Conservation (phyloP, 2,113 vertebrate species). For the Balaeniceps rex region DNA sequence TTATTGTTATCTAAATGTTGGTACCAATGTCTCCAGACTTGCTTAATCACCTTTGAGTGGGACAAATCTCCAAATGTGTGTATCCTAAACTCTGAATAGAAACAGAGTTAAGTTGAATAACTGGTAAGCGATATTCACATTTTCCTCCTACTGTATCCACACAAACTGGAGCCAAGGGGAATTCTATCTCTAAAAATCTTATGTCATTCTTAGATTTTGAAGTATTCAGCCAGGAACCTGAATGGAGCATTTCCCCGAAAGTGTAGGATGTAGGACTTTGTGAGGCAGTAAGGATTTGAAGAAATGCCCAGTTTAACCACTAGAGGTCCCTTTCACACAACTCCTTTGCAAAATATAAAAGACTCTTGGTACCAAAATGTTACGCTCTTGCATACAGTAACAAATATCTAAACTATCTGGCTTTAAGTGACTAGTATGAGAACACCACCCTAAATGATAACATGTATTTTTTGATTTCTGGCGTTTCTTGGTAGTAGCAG, state of each 20-base stretch:
- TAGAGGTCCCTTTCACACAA: background rate
- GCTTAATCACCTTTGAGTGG: background rate
- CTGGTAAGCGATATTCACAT: background rate
- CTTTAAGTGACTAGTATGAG: background rate
- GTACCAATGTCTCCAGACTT: background rate
- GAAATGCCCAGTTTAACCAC: background rate
- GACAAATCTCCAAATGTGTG: background rate
- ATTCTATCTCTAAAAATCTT: background rate
- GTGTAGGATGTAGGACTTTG: rapidly evolving
- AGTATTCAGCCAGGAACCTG: background rate
- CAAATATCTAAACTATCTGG: background rate
- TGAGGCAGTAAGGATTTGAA: background rate
- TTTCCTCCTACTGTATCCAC: background rate
- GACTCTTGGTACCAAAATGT: background rate
- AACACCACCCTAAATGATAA: background rate
- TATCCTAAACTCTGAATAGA: background rate
- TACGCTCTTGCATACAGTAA: background rate
- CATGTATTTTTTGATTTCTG: background rate
- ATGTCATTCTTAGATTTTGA: background rate
- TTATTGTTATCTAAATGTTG: background rate
- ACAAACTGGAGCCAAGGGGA: background rate
- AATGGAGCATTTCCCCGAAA: background rate
- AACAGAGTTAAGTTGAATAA: background rate
- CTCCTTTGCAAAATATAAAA: background rate
- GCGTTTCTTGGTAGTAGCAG: background rate